Evolutionary conservation across 2,888 invertebrate genomes (phyloP), one percentile per base, ranked within the genome.

Genomic region (Elysia crispata): DNA sequence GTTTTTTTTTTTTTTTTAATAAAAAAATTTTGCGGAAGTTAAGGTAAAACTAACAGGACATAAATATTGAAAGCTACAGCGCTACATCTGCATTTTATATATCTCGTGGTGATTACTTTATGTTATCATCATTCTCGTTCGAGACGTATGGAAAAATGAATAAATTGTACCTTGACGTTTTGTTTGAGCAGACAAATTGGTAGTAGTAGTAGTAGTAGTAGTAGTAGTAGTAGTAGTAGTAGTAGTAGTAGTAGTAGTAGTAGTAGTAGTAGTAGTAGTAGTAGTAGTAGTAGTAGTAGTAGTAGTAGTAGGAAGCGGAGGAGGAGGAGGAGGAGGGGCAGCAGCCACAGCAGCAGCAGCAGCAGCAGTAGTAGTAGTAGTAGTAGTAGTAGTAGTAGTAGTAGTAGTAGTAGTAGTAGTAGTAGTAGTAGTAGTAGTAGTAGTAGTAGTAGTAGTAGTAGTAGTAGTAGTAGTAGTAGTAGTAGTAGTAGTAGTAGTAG

Each of bases 371-470:
- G 49, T 33, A 28, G 49, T 57, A 57, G 49, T 33, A 28, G 74
- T 60, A 57, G 60, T 74, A 25, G 30, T 28, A 25, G 60, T 49
- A 3, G 57, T 74, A 20, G 73, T 50, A 20, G 73, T 73, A 50
- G 73, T 73, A 50, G 73, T 77, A 50, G 67, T 8, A 64, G 77
- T 77, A 67, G 67, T 49, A 67, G 62, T 64, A 76, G 60, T 18
- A 72, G 72, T 33, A 73, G 73, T 54, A 73, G 73, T 31, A 73
- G 73, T 54, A 73, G 73, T 54, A 54, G 77, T 57, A 81, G 81
- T 62, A 77, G 77, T 60, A 77, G 81, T 73, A 81, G 81, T 66
- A 81, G 81, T 50, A 67, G 81, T 77, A 77, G 81, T 77, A 81
- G 81, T 76, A 77, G 77, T 62, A 67, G 69, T 77, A 67, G 69